A percentile compares a stretch with the other conserved stretches of the same genome.
phyloP scores from a whole-genome alignment of 2,888 invertebrate species.

The Notodonta ziczac region DNA sequence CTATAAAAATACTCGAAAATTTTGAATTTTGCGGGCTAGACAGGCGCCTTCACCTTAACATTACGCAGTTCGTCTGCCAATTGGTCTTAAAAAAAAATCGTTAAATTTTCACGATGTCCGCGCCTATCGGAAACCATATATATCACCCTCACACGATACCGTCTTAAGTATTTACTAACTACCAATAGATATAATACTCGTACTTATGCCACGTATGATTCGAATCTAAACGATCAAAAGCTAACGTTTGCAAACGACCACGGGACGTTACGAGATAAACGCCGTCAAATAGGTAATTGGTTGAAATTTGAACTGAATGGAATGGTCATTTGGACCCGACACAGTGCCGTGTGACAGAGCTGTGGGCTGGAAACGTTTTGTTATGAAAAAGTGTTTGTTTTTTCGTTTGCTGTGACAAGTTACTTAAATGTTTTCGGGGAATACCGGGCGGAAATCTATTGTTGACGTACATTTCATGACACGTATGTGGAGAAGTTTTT shows the following conservation, averaged over 20 bases:
- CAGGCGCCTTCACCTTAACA: no score
- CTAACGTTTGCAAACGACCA: conserved; percentile 18
- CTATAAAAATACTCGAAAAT: no score
- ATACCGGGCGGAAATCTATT: not conserved
- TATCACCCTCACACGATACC: no score
- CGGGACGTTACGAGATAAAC: conserved; percentile 6
- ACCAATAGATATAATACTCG: no score
- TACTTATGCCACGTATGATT: no score
- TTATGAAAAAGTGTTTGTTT: not conserved
- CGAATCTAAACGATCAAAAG: not conserved
- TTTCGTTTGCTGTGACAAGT: not conserved
- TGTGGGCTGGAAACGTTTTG: not conserved
- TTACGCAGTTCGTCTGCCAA: no score
- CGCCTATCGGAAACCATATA: no score
- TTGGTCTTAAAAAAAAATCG: no score
- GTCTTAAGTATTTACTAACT: no score
- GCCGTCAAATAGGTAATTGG: conserved; percentile 60
- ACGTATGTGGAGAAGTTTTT: no score
- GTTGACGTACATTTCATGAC: not conserved
- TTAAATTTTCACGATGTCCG: no score
- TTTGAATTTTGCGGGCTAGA: no score
- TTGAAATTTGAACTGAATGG: conserved; percentile 14
- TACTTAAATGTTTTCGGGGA: not conserved
- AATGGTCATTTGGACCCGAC: conserved; percentile 24
- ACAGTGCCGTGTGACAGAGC: not conserved